Conservation (phyloP, 2,113 vertebrate species). For the Trematocara unimaculatum region DNA sequence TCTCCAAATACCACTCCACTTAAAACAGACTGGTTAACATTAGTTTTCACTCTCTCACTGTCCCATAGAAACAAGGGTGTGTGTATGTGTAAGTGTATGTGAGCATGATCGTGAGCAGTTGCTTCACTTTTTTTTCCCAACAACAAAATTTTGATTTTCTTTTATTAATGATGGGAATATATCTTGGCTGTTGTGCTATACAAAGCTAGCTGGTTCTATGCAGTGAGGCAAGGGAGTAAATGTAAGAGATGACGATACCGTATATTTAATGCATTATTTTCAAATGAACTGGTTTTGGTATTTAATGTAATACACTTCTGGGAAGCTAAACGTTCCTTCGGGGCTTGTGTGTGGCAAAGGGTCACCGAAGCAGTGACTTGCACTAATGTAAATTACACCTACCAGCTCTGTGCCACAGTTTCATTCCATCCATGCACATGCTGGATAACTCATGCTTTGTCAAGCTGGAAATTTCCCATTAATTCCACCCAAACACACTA, state of each 20-base stretch:
- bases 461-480: constrained; percentile 72
- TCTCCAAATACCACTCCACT: constrained; percentile 42
- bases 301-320: constrained; percentile 17
- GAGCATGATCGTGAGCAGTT: not conserved
- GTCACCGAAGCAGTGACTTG: constrained; percentile 45
- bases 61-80: not conserved
- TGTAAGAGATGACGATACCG: not conserved
- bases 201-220: not conserved
- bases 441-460: constrained; percentile 66
- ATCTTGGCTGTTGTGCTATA: not conserved
- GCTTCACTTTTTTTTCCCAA: accelerated
- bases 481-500: constrained; percentile 63
- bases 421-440: constrained; percentile 38
- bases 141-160: not conserved
- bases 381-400: constrained; percentile 66
- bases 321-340: not conserved
- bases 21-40: constrained; percentile 55
- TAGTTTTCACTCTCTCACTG: constrained; percentile 1
- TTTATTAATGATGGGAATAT: constrained; percentile 21
- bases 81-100: not conserved
- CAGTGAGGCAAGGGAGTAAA: not conserved
- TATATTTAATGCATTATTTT: constrained; percentile 2
- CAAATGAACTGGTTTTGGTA: not conserved
- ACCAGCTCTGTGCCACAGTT: constrained; percentile 13
- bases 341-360: not conserved